These are phyloP conservation scores for Odontocolon sp. DNA, from an alignment of 2,888 invertebrate genomes.

Conservation along the genomic window DNA sequence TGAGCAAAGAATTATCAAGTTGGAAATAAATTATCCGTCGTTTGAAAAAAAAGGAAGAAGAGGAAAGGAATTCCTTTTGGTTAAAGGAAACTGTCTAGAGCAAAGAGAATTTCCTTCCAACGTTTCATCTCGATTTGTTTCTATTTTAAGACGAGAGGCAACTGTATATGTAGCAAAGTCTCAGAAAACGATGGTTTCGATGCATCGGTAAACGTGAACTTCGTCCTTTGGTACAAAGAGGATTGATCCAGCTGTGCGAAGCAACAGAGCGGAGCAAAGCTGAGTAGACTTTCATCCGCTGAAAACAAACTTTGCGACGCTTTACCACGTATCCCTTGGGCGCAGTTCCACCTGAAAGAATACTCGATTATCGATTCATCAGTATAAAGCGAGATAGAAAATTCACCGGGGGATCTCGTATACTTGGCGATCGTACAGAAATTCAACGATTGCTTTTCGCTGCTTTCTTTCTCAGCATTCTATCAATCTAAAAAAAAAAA, in stretches of 20 bases:
- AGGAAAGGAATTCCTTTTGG: not conserved
- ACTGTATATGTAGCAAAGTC: not conserved
- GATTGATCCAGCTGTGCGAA: slow-evolving; percentile 4
- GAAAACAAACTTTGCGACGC: slow-evolving; percentile 35
- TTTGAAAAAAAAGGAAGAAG: not conserved
- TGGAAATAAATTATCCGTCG: not conserved
- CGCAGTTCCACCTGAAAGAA: slow-evolving; percentile 23
- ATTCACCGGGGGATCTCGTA: no score
- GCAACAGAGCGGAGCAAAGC: slow-evolving; percentile 23
- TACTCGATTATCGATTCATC: slow-evolving; percentile 37
- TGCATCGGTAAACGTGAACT: slow-evolving; percentile 18
- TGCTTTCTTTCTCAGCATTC: not conserved
- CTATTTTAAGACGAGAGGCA: slow-evolving; percentile 3
- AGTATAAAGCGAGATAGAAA: not conserved
- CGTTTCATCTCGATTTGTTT: slow-evolving; percentile 31
- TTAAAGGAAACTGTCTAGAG: not conserved
- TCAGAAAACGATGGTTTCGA: slow-evolving; percentile 36
- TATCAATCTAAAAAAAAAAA: not conserved
- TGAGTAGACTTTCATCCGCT: slow-evolving; percentile 21
- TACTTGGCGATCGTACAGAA: not conserved
- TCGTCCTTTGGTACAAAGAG: slow-evolving; percentile 30
- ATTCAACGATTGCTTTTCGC: slow-evolving; percentile 12
- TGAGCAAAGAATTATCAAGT: not conserved
- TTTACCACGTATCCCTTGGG: not conserved
- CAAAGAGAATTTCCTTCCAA: not conserved